phyloP scores from a whole-genome alignment of 2,888 invertebrate genomes.

The Siphonodentalium dalli region DNA sequence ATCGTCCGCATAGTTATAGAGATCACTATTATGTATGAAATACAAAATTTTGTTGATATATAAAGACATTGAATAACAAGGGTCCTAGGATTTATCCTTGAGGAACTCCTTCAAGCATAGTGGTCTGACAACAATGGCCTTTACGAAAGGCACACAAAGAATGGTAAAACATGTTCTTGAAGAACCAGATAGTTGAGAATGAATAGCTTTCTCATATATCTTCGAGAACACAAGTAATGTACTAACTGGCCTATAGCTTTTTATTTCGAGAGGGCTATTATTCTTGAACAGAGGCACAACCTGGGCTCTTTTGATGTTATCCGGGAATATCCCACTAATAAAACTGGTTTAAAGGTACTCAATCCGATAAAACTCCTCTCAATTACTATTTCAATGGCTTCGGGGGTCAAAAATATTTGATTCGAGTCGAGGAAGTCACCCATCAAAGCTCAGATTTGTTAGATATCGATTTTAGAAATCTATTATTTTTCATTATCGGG shows the following conservation, averaged over 20 bases:
- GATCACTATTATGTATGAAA: too few species aligned
- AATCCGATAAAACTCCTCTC: too few species aligned
- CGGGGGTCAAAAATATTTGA: too few species aligned
- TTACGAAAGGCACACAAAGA: constrained; percentile 20
- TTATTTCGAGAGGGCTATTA: too few species aligned
- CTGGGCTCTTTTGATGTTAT: constrained; percentile 20
- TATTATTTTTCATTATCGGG: too few species aligned
- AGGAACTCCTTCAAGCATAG: constrained; percentile 14
- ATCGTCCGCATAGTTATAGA: constrained; percentile 7
- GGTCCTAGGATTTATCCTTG: constrained; percentile 11
- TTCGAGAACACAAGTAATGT: constrained; percentile 22
- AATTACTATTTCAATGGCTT: too few species aligned
- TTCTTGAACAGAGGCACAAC: constrained; percentile 23
- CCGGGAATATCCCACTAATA: constrained; percentile 16
- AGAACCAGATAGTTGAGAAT: constrained; percentile 15
- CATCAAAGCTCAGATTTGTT: too few species aligned
- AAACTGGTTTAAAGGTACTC: too few species aligned
- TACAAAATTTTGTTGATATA: too few species aligned
- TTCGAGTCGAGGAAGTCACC: too few species aligned
- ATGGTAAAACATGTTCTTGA: constrained; percentile 18
- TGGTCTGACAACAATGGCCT: constrained; percentile 23
- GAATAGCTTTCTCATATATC: constrained; percentile 18
- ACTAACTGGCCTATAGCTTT: constrained; percentile 26
- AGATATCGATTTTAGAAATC: too few species aligned
- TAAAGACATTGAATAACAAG: constrained; percentile 10